Conservation (phyloP, 1,140 invertebrate species). For the Calephelis virginiensis region DNA sequence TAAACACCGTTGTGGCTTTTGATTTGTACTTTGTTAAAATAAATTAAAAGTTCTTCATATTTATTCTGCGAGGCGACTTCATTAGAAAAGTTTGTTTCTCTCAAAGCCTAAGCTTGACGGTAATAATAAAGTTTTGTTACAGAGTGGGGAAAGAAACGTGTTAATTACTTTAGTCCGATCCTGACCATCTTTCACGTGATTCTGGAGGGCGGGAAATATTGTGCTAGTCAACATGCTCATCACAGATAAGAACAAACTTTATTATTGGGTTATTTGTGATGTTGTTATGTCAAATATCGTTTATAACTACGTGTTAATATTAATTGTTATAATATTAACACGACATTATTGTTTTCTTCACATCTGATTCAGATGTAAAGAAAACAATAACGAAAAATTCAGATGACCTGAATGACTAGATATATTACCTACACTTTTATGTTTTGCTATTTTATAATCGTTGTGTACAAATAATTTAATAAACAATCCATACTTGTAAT, state of each 20-base stretch:
- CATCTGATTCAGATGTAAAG: too few relatives aligned
- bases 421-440: too few relatives aligned
- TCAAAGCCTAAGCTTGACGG: slow-evolving; percentile 70
- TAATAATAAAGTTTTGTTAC: slow-evolving; percentile 77
- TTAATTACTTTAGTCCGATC: slow-evolving; percentile 64
- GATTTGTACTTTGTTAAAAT: slow-evolving; percentile 55
- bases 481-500: too few relatives aligned
- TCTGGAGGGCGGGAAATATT: slow-evolving; percentile 7
- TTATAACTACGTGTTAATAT: too few relatives aligned
- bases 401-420: too few relatives aligned
- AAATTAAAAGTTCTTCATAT: slow-evolving; percentile 71
- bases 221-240: slow-evolving; percentile 11
- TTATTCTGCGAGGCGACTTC: slow-evolving; percentile 70
- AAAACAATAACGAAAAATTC: too few relatives aligned
- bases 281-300: not conserved
- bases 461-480: too few relatives aligned
- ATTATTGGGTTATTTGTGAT: not conserved
- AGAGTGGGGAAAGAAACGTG: slow-evolving; percentile 66
- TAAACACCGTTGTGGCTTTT: slow-evolving; percentile 30
- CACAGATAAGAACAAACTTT: slow-evolving; percentile 14
- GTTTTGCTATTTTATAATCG: too few relatives aligned
- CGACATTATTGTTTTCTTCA: too few relatives aligned
- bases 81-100: slow-evolving; percentile 75
- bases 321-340: too few relatives aligned
- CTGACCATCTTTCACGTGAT: slow-evolving; percentile 46